phyloP scores from a whole-genome alignment of 2,888 invertebrate species.

The Drosophila acutilabella region DNA sequence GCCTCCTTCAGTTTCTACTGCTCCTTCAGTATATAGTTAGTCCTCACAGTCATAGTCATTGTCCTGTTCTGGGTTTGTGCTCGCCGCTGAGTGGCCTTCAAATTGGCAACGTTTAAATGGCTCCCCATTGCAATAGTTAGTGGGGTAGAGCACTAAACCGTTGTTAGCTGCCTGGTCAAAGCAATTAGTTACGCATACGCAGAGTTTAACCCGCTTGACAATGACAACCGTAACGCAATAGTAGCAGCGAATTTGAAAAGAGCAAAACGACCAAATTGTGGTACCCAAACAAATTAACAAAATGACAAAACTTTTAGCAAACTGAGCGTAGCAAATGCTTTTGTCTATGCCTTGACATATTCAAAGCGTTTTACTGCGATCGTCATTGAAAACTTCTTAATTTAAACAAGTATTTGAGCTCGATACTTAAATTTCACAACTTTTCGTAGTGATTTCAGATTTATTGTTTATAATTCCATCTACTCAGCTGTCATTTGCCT shows the following conservation, averaged over 20 bases:
- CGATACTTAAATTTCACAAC: background rate
- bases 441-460: too few relatives aligned
- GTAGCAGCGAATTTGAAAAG: conserved; percentile 17
- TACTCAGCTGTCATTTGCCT: too few relatives aligned
- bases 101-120: conserved; percentile 66
- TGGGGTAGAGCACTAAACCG: conserved; percentile 24
- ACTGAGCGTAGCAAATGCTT: conserved; percentile 39
- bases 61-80: conserved; percentile 13
- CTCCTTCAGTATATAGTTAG: conserved; percentile 2
- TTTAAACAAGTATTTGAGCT: background rate
- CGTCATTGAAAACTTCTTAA: conserved; percentile 6
- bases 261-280: conserved; percentile 5
- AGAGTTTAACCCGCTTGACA: conserved; percentile 51
- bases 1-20: conserved; percentile 11
- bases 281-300: conserved; percentile 48
- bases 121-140: conserved; percentile 24
- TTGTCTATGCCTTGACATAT: conserved; percentile 14
- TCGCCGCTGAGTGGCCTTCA: conserved; percentile 59
- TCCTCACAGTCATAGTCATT: conserved; percentile 13
- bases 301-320: conserved; percentile 51
- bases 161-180: conserved; percentile 60
- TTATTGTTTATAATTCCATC: too few relatives aligned
- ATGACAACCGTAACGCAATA: conserved; percentile 9
- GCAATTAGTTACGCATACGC: conserved; percentile 69
- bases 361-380: conserved; percentile 12